Base-by-base conservation (phyloP, 2,797 vertebrate species). In the Fistularia tabacaria region DNA sequence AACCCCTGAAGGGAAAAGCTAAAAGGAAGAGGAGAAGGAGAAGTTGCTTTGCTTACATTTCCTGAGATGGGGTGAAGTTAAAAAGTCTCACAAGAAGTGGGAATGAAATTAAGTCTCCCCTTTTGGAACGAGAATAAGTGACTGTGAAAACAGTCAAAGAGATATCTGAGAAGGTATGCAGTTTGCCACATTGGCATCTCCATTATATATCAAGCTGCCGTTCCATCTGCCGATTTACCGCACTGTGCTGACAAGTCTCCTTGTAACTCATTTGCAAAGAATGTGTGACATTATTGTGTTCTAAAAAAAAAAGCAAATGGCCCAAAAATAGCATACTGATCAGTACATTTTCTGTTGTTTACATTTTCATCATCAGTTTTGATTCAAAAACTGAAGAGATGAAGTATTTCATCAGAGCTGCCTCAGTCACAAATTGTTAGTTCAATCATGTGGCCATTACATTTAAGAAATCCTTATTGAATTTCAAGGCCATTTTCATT, bases 201-300 rank as follows among this genome's bases (percentile, higher is more conserved):
- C 65, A 77, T 83, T 84, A 82, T 80, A 74, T 77, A 79, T 80
- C 82, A 86, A 66, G 62, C 80, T 76, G 82, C 76, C 79, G 64
- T 73, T 84, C 77, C 71, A 80, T 80, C 78, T 81, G 83, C 77
- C 72, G 71, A 72, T 69, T 67, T 68, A 62, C 66, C 57, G 69
- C 57, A 59, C 54, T 38, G 62, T 66, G 59, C 47, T 76, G 62
- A 80, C 73, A 76, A 82, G 77, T 25, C 25, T 25, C 25, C 25
- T 25, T 25, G 25, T 25, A 25, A 58, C 66, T 64, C 64, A 56
- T 69, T 69, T 68, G 57, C 39, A 76, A 59, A 54, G 9, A 67
- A 74, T 57, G 44, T 42, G 11, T 51, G 62, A 67, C 49, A 48
- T 62, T 14, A 41, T 50, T 46, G 25, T 3, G 47, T 0, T 25